Percentiles rank a stretch among this genome's conserved stretches.
These are phyloP conservation scores for Drosophila fungiperda DNA, from an alignment of 2,888 invertebrate genomes.

Conservation along the genomic window DNA sequence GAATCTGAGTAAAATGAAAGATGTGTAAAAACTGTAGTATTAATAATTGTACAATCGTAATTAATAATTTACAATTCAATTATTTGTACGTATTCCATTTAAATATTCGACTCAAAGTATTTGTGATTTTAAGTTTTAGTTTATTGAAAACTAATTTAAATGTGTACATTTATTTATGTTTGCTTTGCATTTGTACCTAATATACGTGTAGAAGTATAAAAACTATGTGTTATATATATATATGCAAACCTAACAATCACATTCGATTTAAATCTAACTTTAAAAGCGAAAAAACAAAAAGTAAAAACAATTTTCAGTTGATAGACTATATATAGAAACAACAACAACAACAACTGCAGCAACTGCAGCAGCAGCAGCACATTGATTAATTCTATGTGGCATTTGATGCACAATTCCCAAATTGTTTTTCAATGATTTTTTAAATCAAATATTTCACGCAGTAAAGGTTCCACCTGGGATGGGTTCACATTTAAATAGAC, in stretches of 20 bases:
- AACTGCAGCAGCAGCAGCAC: slow-evolving; percentile 59
- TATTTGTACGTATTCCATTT: background rate
- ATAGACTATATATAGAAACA: slow-evolving; percentile 57
- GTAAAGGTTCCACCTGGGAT: slow-evolving; percentile 94
- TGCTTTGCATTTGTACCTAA: slow-evolving; percentile 79
- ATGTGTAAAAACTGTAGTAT: background rate
- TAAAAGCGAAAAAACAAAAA: slow-evolving; percentile 67
- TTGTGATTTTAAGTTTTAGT: slow-evolving; percentile 52
- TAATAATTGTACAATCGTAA: background rate
- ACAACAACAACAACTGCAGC: slow-evolving; percentile 62
- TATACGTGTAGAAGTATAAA: slow-evolving; percentile 75
- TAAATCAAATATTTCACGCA: slow-evolving; percentile 97
- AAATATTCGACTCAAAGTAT: background rate
- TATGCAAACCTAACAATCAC: slow-evolving; percentile 79
- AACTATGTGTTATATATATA: slow-evolving; percentile 67
- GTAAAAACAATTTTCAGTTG: slow-evolving; percentile 53
- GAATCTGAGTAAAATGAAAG: background rate
- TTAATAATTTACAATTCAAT: background rate
- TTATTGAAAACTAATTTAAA: slow-evolving; percentile 74
- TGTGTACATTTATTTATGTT: slow-evolving; percentile 64
- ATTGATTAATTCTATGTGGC: slow-evolving; percentile 48
- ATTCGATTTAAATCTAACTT: slow-evolving; percentile 73
- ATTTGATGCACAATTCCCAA: slow-evolving; percentile 60
- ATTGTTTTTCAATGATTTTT: slow-evolving; percentile 86
- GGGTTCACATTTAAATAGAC: slow-evolving; percentile 97